Evolutionary conservation across 2,888 invertebrate genomes (phyloP).

Genomic region (Adelognathus sp.): DNA sequence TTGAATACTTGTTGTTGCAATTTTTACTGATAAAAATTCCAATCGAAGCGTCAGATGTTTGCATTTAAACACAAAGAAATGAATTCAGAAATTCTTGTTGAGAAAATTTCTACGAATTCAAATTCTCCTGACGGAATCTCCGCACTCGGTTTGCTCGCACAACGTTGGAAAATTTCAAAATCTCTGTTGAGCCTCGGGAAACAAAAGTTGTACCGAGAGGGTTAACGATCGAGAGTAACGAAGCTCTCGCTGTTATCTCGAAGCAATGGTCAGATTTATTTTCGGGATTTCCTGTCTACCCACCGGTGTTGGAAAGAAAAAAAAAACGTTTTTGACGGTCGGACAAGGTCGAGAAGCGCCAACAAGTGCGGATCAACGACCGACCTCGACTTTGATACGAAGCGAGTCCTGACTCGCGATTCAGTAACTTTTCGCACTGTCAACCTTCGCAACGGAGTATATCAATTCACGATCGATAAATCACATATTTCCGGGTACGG

Average conservation of each 20-base stretch:
- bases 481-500: neutral
- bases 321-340: neutral
- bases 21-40: too few relatives aligned
- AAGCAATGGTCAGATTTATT: neutral
- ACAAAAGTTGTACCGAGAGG: neutral
- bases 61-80: too few relatives aligned
- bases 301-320: neutral
- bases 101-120: too few relatives aligned
- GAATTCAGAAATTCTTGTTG: too few relatives aligned
- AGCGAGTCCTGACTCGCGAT: conserved; percentile 24
- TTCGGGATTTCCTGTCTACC: neutral
- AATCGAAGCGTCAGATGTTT: too few relatives aligned
- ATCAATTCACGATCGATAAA: neutral
- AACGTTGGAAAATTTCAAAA: neutral
- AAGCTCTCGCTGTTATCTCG: neutral
- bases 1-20: too few relatives aligned
- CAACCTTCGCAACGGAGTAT: neutral
- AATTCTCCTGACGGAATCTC: neutral
- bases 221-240: neutral
- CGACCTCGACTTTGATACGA: conserved; percentile 39
- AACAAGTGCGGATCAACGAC: conserved; percentile 34
- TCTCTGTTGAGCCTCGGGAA: neutral
- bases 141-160: neutral
- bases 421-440: neutral
- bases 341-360: conserved; percentile 28